Base-by-base conservation (phyloP, 2,113 vertebrate genomes). In the Callipepla squamata region DNA sequence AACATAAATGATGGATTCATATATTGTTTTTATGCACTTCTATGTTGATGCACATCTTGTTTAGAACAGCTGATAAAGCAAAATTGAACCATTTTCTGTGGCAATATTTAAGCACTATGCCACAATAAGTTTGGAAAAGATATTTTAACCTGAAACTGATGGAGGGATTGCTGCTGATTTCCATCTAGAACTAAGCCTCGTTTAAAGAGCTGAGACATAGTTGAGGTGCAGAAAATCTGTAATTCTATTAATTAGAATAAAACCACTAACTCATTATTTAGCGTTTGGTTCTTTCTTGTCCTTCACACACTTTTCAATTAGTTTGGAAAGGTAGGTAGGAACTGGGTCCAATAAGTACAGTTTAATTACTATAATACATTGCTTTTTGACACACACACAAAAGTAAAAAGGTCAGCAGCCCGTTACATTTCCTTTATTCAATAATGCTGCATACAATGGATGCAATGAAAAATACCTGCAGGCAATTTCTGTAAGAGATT, bases 291-390 rank as follows among this genome's bases (percentile, higher is more conserved):
- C 36, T 58, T 67, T 92, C 13, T 57, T 76, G 44, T 68, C n/a
- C 0, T 79, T 92, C 55, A n/a, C 38, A 13, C 86, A 80, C 44
- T 68, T 87, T 73, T 76, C 90, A 40, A 51, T 36, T 79, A 74
- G 13, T 32, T 91, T n/a, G 72, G 28, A 91, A 85, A 72, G 51
- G 26, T 5, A 80, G 40, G 69, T 92, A 89, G 48, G 63, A 89
- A 30, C 25, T 38, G 38, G 59, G 66, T 66, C 50, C 62, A 90
- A 91, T 23, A 90, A 87, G 42, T 90, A 81, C 16, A 87, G 84
- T 89, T 94, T 94, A 95, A 96, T 95, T 94, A 88, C 51, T 74
- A 3, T 80, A 82, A 91, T 93, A 57, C 19, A 65, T 94, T 26
- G 86, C 63, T 55, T 89, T 94, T 85, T 91, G 75, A 69, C 82